A percentile compares a stretch with the other conserved stretches of the same genome.
phyloP scores from a whole-genome alignment of 2,888 invertebrate species.

The Mythimna loreyi region DNA sequence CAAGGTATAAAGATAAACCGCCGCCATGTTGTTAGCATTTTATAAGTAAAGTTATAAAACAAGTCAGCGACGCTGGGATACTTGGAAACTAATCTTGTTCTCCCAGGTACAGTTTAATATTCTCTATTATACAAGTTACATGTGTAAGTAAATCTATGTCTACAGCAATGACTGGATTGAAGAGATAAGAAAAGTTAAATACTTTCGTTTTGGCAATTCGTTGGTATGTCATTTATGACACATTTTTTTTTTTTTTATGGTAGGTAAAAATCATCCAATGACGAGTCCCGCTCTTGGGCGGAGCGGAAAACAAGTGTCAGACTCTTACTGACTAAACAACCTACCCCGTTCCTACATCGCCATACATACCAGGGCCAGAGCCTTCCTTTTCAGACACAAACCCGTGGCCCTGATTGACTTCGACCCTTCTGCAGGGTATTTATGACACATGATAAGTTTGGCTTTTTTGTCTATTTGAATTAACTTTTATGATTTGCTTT shows the following conservation, averaged over 20 bases:
- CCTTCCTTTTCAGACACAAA: too few species aligned
- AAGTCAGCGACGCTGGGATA: constrained; percentile 23
- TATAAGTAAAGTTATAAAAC: constrained; percentile 40
- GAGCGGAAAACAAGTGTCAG: too few species aligned
- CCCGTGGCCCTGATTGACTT: too few species aligned
- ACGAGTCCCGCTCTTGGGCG: too few species aligned
- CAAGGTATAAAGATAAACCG: background rate
- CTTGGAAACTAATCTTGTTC: constrained; percentile 46
- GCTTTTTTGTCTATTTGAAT: constrained; percentile 13
- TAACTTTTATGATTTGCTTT: background rate
- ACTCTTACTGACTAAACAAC: too few species aligned
- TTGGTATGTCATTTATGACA: constrained; percentile 29
- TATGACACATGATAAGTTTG: constrained; percentile 28
- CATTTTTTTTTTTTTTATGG: too few species aligned
- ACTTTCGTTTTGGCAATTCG: constrained; percentile 26
- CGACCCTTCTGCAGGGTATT: too few species aligned
- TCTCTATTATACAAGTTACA: background rate
- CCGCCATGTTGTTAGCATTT: constrained; percentile 30
- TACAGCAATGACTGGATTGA: constrained; percentile 5
- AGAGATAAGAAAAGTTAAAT: constrained; percentile 35
- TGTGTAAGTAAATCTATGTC: constrained; percentile 2
- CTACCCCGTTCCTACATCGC: too few species aligned
- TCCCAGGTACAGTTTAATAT: constrained; percentile 28
- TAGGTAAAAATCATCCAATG: too few species aligned
- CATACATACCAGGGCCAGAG: too few species aligned